Evolutionary conservation across 2,888 invertebrate genomes (phyloP), one percentile per base, ranked within the genome.

Genomic region (Drosophila mulleri): DNA sequence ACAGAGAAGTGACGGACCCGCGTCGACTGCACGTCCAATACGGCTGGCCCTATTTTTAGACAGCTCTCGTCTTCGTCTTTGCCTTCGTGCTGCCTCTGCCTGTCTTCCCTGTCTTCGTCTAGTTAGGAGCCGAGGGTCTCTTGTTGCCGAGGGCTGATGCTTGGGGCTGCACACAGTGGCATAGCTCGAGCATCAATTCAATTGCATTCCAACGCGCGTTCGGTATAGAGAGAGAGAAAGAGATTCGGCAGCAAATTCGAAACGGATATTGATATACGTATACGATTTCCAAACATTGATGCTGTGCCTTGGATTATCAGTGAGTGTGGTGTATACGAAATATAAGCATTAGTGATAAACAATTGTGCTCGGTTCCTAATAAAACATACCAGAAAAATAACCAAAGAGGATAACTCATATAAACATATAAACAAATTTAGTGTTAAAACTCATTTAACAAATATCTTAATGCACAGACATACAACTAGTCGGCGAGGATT

Each of bases 131-230:
- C 69, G 68, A 18, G 50, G 20, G 26, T 44, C 37, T 72, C 78
- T 68, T 72, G 67, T 65, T 72, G 75, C 73, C 59, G 75, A 79
- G 80, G 69, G 72, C 73, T 72, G 84, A 52, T 61, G 57, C 63
- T 77, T 71, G 78, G 80, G 82, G 65, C 83, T 86, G 78, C 59
- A 62, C 68, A 9, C n/a, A 68, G 70, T 61, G 52, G 26, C 59
- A 23, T 63, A 67, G 67, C 53, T 62, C 72, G 80, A 62, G 72
- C 61, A 64, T 41, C 75, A 59, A 71, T 81, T 87, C 90, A 87
- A 89, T 89, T 89, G 90, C 89, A 89, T 89, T 89, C 90, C 89
- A 90, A 81, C 78, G 76, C 84, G 80, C 83, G 83, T 78, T 78
- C 86, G 86, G 82, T 78, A 69, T 59, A 57, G 69, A 53, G 32